Evolutionary conservation across 2,888 invertebrate species (phyloP).

Genomic region (Aporophyla lueneburgensis): DNA sequence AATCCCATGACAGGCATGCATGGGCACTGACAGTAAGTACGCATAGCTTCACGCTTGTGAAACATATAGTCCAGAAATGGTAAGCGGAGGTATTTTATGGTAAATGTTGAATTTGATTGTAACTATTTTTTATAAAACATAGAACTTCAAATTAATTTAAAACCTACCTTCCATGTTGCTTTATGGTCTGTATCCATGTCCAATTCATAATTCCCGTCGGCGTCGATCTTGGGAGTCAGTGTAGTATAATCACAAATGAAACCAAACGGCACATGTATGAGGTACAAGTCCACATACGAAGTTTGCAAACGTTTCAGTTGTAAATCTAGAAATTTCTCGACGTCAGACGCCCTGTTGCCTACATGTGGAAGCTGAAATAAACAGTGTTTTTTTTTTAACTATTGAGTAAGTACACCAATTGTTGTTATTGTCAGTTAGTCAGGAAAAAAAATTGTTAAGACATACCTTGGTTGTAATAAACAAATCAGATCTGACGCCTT

Average conservation of each 20-base stretch:
- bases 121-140: neutral
- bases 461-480: slow-evolving; percentile 95
- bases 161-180: slow-evolving; percentile 93
- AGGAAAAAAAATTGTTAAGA: neutral
- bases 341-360: slow-evolving; percentile 93
- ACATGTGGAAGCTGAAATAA: slow-evolving; percentile 92
- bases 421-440: neutral
- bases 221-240: slow-evolving; percentile 89
- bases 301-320: slow-evolving; percentile 92
- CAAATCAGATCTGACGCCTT: slow-evolving; percentile 92
- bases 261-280: slow-evolving; percentile 94
- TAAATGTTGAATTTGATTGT: no score
- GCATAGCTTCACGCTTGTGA: neutral
- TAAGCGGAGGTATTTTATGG: neutral
- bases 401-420: neutral
- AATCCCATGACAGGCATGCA: neutral
- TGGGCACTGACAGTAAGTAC: neutral
- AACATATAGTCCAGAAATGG: neutral
- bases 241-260: slow-evolving; percentile 90
- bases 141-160: neutral
- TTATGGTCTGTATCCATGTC: slow-evolving; percentile 92
- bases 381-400: neutral
- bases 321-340: slow-evolving; percentile 92
- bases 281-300: slow-evolving; percentile 94
- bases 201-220: slow-evolving; percentile 91